phyloP scores from a whole-genome alignment of 2,797 vertebrate species.

The Lycodopsis pacificus region DNA sequence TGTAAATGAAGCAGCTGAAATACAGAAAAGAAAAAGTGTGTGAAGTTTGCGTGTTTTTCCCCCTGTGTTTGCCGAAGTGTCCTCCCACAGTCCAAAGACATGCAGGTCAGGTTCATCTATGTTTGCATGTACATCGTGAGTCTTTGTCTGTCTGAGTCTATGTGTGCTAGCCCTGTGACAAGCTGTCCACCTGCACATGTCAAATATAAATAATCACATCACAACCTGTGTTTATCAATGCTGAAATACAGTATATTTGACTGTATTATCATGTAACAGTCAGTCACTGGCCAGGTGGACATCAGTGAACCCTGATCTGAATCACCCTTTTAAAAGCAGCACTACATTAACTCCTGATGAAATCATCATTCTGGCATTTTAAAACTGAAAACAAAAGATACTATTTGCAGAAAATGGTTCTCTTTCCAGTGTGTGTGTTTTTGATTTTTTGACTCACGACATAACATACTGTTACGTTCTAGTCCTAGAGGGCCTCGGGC shows the following conservation, averaged over 20 bases:
- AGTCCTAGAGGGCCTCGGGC: no score
- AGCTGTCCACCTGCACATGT: no score
- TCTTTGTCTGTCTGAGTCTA: background rate
- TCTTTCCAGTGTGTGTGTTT: no score
- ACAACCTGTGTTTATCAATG: background rate
- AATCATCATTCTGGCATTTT: background rate
- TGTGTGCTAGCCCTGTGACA: no score
- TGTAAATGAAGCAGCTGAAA: background rate
- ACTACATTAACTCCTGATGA: background rate
- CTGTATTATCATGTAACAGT: background rate
- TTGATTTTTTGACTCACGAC: no score
- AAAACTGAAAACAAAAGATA: background rate
- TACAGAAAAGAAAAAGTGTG: background rate
- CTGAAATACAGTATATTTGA: background rate
- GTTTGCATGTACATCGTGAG: no score
- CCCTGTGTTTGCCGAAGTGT: background rate
- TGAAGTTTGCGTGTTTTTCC: background rate
- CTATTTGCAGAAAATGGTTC: no score
- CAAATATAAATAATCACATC: background rate
- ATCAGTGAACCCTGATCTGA: background rate
- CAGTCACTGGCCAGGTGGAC: background rate
- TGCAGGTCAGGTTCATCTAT: background rate
- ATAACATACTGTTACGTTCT: no score
- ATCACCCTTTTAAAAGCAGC: background rate
- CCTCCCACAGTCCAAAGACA: background rate